Conservation (phyloP, 2,888 invertebrate species). For the Synergus japonicus region DNA sequence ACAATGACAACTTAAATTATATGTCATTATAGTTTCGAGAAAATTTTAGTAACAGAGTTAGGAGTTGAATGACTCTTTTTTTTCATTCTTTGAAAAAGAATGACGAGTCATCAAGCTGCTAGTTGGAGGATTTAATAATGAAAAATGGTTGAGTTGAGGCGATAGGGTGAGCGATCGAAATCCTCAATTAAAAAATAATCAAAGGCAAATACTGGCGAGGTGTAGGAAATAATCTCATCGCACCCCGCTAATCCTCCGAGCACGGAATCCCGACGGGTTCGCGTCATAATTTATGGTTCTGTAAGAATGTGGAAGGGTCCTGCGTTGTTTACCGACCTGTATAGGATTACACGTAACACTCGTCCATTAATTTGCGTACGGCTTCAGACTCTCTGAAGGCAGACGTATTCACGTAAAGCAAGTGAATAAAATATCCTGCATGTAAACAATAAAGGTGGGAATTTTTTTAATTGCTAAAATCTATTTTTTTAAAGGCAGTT, state of each 20-base stretch:
- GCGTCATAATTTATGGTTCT: slow-evolving; percentile 74
- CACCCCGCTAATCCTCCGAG: slow-evolving; percentile 50
- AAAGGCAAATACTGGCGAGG: slow-evolving; percentile 52
- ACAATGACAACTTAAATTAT: too few species aligned
- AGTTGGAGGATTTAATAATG: background rate
- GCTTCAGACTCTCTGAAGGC: slow-evolving; percentile 20
- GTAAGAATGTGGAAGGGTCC: slow-evolving; percentile 74
- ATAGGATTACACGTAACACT: slow-evolving; percentile 64
- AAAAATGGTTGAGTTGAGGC: background rate
- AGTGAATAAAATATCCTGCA: background rate
- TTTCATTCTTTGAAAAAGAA: background rate
- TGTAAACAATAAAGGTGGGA: background rate
- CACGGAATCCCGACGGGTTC: slow-evolving; percentile 64
- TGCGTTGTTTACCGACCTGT: slow-evolving; percentile 70
- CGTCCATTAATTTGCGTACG: slow-evolving; percentile 66
- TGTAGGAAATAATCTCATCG: slow-evolving; percentile 51
- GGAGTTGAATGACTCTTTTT: too few species aligned
- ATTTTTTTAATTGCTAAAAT: too few species aligned
- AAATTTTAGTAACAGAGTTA: background rate
- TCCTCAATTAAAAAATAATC: slow-evolving; percentile 56
- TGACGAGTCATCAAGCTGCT: background rate
- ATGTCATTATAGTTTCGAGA: too few species aligned
- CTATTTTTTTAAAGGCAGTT: too few species aligned
- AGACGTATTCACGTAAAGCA: background rate
- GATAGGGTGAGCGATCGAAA: slow-evolving; percentile 23